Percentiles rank a stretch among this genome's conserved stretches.
phyloP scores from a whole-genome alignment of 2,797 vertebrate genomes.

The Garrulus glandarius region DNA sequence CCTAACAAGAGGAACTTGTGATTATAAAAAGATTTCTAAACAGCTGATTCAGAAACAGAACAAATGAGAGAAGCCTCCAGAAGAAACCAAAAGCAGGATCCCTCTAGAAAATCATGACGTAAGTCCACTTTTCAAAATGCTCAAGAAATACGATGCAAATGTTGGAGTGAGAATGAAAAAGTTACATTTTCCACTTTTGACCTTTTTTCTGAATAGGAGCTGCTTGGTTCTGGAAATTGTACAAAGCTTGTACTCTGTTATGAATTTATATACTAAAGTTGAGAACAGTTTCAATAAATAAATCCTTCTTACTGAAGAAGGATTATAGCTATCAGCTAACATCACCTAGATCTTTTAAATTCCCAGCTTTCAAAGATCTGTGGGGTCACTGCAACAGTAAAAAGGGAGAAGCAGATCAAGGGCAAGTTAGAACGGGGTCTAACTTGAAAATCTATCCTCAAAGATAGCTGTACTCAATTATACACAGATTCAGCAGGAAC shows the following conservation, averaged over 20 bases:
- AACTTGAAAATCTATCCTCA: background rate
- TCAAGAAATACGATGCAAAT: background rate
- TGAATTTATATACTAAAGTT: background rate
- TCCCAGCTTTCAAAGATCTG: background rate
- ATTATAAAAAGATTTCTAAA: background rate
- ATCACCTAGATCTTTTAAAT: background rate
- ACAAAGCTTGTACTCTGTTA: background rate
- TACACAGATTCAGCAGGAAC: background rate
- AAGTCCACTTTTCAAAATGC: background rate
- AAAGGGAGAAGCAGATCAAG: background rate
- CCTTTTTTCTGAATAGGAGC: background rate
- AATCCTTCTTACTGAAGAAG: background rate
- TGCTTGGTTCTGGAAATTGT: background rate
- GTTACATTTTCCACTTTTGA: background rate
- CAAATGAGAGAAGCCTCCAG: background rate
- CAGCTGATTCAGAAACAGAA: background rate
- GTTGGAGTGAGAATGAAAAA: accelerated
- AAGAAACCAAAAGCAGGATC: background rate
- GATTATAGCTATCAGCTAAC: background rate
- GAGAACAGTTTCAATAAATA: background rate
- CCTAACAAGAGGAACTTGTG: background rate
- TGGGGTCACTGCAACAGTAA: background rate
- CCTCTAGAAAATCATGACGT: background rate
- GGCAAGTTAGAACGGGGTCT: accelerated
- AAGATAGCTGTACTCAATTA: background rate